These are phyloP conservation scores for Hippoglossus stenolepis DNA, from an alignment of 2,113 vertebrate species.

Conservation along the genomic window DNA sequence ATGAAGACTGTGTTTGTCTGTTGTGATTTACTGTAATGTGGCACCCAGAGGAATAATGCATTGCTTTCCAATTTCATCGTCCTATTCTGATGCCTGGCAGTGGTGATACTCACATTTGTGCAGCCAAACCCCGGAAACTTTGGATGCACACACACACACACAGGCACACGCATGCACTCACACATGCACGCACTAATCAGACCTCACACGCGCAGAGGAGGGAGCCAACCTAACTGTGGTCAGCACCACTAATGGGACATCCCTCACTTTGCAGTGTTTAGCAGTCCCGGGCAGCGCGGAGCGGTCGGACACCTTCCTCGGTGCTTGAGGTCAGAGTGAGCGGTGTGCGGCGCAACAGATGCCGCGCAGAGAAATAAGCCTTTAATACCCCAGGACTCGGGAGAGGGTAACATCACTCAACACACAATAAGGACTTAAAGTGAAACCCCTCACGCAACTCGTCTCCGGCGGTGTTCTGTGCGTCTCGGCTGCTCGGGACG, in stretches of 20 bases:
- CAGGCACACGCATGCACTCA: not conserved
- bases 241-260: slow-evolving; percentile 17
- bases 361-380: slow-evolving; percentile 78
- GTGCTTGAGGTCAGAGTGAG: slow-evolving; percentile 57
- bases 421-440: slow-evolving; percentile 50
- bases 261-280: slow-evolving; percentile 14
- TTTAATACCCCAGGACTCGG: slow-evolving; percentile 76
- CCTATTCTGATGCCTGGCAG: too few species aligned
- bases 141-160: not conserved
- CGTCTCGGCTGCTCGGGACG: not conserved
- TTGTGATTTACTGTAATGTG: not conserved
- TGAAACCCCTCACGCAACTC: slow-evolving; percentile 49
- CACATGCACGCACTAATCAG: slow-evolving; percentile 17
- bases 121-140: too few species aligned
- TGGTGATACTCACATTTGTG: too few species aligned
- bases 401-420: slow-evolving; percentile 58
- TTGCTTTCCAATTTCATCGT: not conserved
- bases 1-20: slow-evolving; percentile 16
- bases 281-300: slow-evolving; percentile 1
- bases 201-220: slow-evolving; percentile 6
- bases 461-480: slow-evolving; percentile 21
- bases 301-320: slow-evolving; percentile 41
- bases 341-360: slow-evolving; percentile 78
- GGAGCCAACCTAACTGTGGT: slow-evolving; percentile 18
- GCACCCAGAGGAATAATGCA: slow-evolving; percentile 35